A percentile compares a stretch with the other conserved stretches of the same genome.
phyloP scores from a whole-genome alignment of 2,888 invertebrate genomes.

The Elegia similella region DNA sequence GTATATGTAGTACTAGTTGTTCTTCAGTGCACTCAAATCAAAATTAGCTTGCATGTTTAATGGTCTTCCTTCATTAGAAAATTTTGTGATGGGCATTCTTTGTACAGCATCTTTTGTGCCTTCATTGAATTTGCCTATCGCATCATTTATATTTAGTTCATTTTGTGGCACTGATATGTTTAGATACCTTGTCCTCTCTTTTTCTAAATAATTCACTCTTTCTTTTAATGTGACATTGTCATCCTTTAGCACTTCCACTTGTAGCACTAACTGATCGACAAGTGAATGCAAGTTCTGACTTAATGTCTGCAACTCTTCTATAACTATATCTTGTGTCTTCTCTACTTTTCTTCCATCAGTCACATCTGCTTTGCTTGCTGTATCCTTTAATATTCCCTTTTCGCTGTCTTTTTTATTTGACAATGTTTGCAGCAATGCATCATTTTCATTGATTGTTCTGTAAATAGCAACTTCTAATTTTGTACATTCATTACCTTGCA shows the following conservation, averaged over 20 bases:
- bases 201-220: slow-evolving; percentile 79
- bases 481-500: slow-evolving; percentile 61
- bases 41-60: slow-evolving; percentile 49
- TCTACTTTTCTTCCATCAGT: slow-evolving; percentile 78
- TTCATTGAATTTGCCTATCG: slow-evolving; percentile 29
- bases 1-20: slow-evolving; percentile 33
- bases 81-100: slow-evolving; percentile 32
- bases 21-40: slow-evolving; percentile 61
- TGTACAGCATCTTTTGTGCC: slow-evolving; percentile 35
- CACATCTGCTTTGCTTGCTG: slow-evolving; percentile 39
- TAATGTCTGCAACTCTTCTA: slow-evolving; percentile 85
- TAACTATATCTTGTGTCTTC: slow-evolving; percentile 82
- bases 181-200: slow-evolving; percentile 71
- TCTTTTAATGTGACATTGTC: slow-evolving; percentile 83
- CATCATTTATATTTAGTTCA: slow-evolving; percentile 43
- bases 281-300: slow-evolving; percentile 82
- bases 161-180: slow-evolving; percentile 50
- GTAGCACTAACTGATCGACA: slow-evolving; percentile 82
- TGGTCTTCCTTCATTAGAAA: slow-evolving; percentile 31
- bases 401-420: slow-evolving; percentile 47
- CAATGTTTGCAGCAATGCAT: slow-evolving; percentile 79
- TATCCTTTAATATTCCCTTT: slow-evolving; percentile 37
- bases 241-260: slow-evolving; percentile 84
- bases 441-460: slow-evolving; percentile 85
- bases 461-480: slow-evolving; percentile 83